Percentiles rank a stretch among this genome's conserved stretches.
phyloP scores from a whole-genome alignment of 2,797 vertebrate species.

The Eospalax fontanierii region DNA sequence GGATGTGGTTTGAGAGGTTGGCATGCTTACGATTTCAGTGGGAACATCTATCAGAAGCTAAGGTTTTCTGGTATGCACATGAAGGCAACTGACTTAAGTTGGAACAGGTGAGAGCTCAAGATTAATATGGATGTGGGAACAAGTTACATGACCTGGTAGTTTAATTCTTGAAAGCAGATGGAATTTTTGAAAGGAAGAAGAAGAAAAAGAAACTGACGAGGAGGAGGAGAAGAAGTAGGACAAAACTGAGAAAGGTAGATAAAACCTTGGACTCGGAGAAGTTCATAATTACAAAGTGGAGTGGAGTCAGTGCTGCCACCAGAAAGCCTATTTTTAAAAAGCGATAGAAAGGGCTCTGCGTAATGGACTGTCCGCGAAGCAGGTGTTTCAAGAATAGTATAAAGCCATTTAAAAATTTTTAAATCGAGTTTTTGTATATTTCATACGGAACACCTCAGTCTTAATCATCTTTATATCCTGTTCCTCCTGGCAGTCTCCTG shows the following conservation, averaged over 20 bases:
- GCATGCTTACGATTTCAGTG: not conserved
- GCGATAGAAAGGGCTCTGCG: not conserved
- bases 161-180: conserved; percentile 32
- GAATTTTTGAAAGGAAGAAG: not conserved
- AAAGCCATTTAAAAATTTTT: too few relatives aligned
- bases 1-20: not conserved
- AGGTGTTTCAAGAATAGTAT: not conserved
- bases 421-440: too few relatives aligned
- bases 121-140: not conserved
- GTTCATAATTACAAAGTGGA: not conserved
- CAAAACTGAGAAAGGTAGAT: not conserved
- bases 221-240: not conserved
- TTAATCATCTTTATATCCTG: too few relatives aligned
- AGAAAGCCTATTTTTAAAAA: not conserved
- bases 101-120: not conserved
- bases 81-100: not conserved
- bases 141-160: not conserved
- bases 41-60: not conserved
- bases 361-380: not conserved
- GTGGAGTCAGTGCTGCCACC: not conserved
- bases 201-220: not conserved
- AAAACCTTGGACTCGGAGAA: not conserved
- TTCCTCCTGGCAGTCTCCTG: too few relatives aligned
- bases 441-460: too few relatives aligned
- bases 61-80: not conserved